Conservation (phyloP, 1,140 invertebrate species). For the Lepidurus arcticus region DNA sequence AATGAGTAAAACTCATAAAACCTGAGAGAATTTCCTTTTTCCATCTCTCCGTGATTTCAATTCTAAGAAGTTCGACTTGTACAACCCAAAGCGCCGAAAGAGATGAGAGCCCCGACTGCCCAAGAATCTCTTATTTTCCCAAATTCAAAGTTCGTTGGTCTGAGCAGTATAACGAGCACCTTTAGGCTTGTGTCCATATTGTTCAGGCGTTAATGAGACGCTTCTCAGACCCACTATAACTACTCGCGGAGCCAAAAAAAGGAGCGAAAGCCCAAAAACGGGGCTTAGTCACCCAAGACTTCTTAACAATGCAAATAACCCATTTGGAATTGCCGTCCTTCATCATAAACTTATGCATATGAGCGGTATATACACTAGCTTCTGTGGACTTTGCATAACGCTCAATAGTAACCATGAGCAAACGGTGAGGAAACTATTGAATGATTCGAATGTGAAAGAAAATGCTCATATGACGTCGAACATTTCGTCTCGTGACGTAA, state of each 20-base stretch:
- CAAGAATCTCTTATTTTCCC: background rate
- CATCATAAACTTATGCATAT: background rate
- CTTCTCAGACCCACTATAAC: background rate
- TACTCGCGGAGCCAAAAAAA: background rate
- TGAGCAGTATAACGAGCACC: background rate
- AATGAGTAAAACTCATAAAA: too few species aligned
- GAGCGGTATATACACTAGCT: background rate
- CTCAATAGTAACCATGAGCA: background rate
- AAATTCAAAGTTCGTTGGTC: background rate
- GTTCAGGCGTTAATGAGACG: slow-evolving; percentile 9
- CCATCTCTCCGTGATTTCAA: background rate
- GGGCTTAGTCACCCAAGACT: background rate
- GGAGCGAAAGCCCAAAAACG: background rate
- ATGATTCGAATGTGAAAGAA: background rate
- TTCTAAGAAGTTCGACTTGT: background rate
- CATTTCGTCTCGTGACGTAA: background rate
- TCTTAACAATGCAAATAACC: slow-evolving; percentile 15
- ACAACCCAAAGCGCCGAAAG: background rate
- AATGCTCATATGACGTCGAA: background rate
- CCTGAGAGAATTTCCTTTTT: background rate
- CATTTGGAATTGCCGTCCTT: background rate
- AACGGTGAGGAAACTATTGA: background rate
- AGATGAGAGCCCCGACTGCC: background rate
- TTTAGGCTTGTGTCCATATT: slow-evolving; percentile 13
- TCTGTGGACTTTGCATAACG: background rate